These are phyloP conservation scores for Pteruthius melanotis DNA, from an alignment of 2,113 vertebrate genomes.

Conservation along the genomic window DNA sequence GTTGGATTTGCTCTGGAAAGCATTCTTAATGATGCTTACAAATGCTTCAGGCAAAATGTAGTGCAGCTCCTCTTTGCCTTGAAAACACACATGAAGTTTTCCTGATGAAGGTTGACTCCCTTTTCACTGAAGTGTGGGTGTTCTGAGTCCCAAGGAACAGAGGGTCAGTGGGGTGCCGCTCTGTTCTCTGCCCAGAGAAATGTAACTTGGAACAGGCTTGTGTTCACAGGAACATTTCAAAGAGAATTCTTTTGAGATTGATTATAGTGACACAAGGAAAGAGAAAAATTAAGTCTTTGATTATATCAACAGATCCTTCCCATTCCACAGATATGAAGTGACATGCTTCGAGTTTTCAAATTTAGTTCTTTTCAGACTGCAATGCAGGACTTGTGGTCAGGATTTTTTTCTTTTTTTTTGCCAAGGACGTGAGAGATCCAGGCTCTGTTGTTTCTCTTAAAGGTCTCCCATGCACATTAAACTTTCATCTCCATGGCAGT, in stretches of 20 bases:
- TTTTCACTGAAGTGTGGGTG: background rate
- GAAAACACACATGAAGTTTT: background rate
- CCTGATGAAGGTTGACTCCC: background rate
- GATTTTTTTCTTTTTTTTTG: background rate
- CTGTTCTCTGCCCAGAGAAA: background rate
- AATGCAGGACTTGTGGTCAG: fast-evolving
- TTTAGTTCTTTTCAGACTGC: background rate
- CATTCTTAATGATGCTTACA: background rate
- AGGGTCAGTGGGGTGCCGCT: background rate
- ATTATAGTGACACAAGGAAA: background rate
- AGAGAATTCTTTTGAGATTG: background rate
- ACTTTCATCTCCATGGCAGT: background rate
- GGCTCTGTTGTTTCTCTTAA: background rate
- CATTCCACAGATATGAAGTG: background rate
- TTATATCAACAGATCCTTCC: background rate
- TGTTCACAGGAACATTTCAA: background rate
- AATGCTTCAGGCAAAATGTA: background rate
- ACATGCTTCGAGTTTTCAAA: background rate
- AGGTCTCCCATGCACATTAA: background rate
- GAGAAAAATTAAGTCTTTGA: background rate
- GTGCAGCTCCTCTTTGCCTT: background rate
- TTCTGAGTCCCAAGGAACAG: background rate
- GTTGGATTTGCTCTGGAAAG: background rate
- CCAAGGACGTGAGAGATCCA: background rate
- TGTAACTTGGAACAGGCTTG: background rate